Evolutionary conservation across 2,113 vertebrate species (phyloP).

Genomic region (Piaya cayana): DNA sequence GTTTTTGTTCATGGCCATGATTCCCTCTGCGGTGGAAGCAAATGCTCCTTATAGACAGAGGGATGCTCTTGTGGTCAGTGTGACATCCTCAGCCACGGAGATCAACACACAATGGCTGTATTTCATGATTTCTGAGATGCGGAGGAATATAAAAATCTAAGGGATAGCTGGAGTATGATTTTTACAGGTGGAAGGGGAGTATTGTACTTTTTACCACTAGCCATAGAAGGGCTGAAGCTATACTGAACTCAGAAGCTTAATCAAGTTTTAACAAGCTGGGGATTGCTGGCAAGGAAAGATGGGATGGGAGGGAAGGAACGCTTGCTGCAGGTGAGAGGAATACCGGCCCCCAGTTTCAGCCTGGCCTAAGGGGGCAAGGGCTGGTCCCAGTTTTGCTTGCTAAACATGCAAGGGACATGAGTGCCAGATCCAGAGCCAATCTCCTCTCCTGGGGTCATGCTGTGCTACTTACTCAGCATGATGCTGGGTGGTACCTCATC

Average conservation of each 20-base stretch:
- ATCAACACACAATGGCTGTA: not conserved
- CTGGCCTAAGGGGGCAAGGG: not conserved
- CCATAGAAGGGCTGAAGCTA: not conserved
- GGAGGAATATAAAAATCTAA: not conserved
- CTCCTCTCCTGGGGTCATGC: fast-evolving
- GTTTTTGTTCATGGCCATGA: not conserved
- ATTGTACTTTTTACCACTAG: not conserved
- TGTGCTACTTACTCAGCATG: not conserved
- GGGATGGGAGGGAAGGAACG: too few species aligned
- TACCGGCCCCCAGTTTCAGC: not conserved
- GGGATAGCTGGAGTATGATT: not conserved
- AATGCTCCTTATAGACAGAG: not conserved
- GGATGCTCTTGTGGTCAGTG: not conserved
- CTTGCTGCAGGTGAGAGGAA: fast-evolving
- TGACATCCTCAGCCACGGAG: not conserved
- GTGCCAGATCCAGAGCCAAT: not conserved
- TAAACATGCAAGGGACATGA: fast-evolving
- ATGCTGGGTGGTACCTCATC: not conserved
- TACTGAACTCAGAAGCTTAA: not conserved
- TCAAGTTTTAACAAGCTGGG: not conserved
- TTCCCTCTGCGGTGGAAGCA: not conserved
- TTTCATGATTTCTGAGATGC: not conserved
- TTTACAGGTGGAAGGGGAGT: not conserved
- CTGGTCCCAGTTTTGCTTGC: not conserved
- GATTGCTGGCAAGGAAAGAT: not conserved